Percentiles rank a stretch among this genome's conserved stretches.
Evolutionary conservation across 1,140 invertebrate species (phyloP).

Genomic region (Argopecten irradians): DNA sequence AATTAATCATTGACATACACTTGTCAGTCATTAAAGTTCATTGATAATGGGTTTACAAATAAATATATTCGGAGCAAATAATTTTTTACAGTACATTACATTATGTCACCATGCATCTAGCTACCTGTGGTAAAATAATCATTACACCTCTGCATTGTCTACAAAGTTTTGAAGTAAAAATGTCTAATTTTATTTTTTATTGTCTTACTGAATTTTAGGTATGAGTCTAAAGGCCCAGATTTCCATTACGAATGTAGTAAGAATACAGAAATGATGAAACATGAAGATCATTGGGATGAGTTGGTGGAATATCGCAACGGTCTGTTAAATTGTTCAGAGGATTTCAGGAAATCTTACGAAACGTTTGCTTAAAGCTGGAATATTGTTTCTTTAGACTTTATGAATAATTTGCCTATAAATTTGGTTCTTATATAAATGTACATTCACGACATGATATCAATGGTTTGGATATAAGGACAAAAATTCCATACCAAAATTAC

Average conservation of each 20-base stretch:
- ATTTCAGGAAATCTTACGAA: constrained; percentile 37
- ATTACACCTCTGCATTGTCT: neutral
- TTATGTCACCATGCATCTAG: neutral
- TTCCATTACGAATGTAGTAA: constrained; percentile 52
- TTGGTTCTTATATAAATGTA: too few relatives aligned
- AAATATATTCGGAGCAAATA: neutral
- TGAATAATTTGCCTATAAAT: neutral
- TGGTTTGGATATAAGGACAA: neutral
- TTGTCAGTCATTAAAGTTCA: neutral
- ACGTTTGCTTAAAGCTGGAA: neutral
- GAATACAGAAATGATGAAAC: constrained; percentile 51
- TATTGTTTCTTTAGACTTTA: neutral
- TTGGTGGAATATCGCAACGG: constrained; percentile 28
- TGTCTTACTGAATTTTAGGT: constrained; percentile 33
- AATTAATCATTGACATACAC: too few relatives aligned
- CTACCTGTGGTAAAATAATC: neutral
- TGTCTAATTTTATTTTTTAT: neutral
- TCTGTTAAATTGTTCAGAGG: constrained; percentile 24
- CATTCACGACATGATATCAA: too few relatives aligned
- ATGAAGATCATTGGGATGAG: constrained; percentile 38
- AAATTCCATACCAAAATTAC: neutral
- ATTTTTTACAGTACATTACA: neutral
- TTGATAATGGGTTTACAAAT: neutral
- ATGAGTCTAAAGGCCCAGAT: constrained; percentile 48
- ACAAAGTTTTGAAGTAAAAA: neutral